Conservation (phyloP, 2,888 invertebrate species). For the Orthosia gracilis region DNA sequence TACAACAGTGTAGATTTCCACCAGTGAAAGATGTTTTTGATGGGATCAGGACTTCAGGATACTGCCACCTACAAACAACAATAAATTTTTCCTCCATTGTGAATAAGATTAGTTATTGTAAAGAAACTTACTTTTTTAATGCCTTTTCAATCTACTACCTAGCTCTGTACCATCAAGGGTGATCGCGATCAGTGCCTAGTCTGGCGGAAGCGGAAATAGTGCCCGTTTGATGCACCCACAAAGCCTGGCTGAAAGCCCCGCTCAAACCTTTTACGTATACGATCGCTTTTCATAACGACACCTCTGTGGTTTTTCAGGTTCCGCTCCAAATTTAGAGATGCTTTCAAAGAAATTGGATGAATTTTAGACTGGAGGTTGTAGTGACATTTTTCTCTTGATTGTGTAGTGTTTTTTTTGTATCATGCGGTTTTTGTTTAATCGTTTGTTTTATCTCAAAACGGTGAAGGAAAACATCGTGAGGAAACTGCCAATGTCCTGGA, state of each 20-base stretch:
- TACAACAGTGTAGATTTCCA: too few relatives aligned
- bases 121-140: neutral
- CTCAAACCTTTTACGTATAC: conserved; percentile 51
- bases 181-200: conserved; percentile 54
- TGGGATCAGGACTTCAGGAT: too few relatives aligned
- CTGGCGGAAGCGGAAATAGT: conserved; percentile 67
- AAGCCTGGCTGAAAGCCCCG: conserved; percentile 58
- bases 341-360: neutral
- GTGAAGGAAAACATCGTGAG: too few relatives aligned
- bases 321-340: conserved; percentile 21
- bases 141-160: conserved; percentile 11
- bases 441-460: too few relatives aligned
- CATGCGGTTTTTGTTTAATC: too few relatives aligned
- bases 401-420: neutral
- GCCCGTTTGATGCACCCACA: conserved; percentile 67
- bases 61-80: too few relatives aligned
- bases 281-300: conserved; percentile 54
- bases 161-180: conserved; percentile 35
- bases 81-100: too few relatives aligned
- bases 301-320: conserved; percentile 32
- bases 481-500: too few relatives aligned
- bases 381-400: neutral
- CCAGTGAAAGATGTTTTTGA: too few relatives aligned
- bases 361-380: neutral
- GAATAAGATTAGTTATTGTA: too few relatives aligned